These are phyloP conservation scores for Linyphia triangularis DNA, from an alignment of 2,888 invertebrate species.

Conservation along the genomic window DNA sequence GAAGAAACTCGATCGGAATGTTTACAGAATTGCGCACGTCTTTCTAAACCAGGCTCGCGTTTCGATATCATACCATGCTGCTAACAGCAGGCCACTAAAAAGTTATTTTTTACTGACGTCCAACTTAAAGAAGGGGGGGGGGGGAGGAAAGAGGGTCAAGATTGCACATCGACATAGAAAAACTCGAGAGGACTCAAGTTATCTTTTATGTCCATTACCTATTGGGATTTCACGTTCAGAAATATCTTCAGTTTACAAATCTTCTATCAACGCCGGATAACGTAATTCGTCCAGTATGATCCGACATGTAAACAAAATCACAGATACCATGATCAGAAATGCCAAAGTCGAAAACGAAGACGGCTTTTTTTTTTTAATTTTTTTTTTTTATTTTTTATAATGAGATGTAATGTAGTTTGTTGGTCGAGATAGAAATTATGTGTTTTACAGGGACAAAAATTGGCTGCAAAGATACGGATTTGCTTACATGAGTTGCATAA, in stretches of 20 bases:
- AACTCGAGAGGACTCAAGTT: neutral
- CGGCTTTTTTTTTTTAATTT: neutral
- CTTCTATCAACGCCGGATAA: constrained; percentile 10
- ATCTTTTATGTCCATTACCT: neutral
- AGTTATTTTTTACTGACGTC: neutral
- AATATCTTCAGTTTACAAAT: constrained; percentile 39
- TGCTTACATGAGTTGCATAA: no score
- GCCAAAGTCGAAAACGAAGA: neutral
- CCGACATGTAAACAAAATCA: constrained; percentile 20
- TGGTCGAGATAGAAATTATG: no score
- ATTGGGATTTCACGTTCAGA: neutral
- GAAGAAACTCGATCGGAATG: neutral
- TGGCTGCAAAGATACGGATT: no score
- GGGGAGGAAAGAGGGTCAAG: constrained; percentile 7
- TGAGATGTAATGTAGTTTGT: no score
- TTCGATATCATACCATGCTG: neutral
- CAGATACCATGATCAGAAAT: neutral
- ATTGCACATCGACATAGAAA: neutral
- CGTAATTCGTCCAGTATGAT: constrained; percentile 29
- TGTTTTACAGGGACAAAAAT: no score
- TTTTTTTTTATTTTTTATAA: no score
- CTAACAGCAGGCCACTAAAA: neutral
- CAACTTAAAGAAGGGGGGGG: neutral
- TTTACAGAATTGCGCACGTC: neutral
- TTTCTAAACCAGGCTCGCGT: neutral